Evolutionary conservation across 2,888 invertebrate species (phyloP), one percentile per base, ranked within the genome.

Genomic region (Lottia gigantea): DNA sequence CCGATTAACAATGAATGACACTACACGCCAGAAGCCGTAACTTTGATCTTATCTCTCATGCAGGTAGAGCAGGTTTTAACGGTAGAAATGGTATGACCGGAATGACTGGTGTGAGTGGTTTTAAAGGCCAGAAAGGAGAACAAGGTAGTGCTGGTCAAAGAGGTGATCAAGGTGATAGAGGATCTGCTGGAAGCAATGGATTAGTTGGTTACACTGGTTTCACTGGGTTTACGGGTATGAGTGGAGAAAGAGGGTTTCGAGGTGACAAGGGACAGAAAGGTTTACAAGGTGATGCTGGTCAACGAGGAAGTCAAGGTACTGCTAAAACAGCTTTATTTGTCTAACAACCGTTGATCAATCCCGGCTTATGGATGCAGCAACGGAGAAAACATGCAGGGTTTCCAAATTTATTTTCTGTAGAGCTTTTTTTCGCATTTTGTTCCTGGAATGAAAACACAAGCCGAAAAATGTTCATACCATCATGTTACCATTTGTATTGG

Each of bases 11-110:
- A 3, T 31, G 3, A 31, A 3, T 31, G 31, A 31, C n/a, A 31
- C 31, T 31, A 31, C 3, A 3, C 2, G 31, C 6, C 6, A 31
- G 6, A 6, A 31, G 31, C 31, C 3, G 31, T 3, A 31, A 6
- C 31, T 3, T 31, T 31, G 31, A 31, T 31, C 31, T 31, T 6
- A 31, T 40, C 11, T 40, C 6, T 40, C 6, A 6, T 40, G 40
- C 40, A 55, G 55, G 55, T 55, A 11, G 55, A 12, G 23, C 19
- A 15, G 55, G 55, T 19, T 65, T 65, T 7, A 23, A 65, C 19
- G 65, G 65, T 6, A 46, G 23, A 46, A 19, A 45, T 31, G 65
- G 65, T 65, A n/a, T 65, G 16, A 65, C 46, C n/a, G 65, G 65
- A 45, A 31, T 45, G 46, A 65, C 45, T 23, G 65, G 65, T 65